Evolutionary conservation across 2,888 invertebrate species (phyloP), one percentile per base, ranked within the genome.

Genomic region (Amorpha juglandis): DNA sequence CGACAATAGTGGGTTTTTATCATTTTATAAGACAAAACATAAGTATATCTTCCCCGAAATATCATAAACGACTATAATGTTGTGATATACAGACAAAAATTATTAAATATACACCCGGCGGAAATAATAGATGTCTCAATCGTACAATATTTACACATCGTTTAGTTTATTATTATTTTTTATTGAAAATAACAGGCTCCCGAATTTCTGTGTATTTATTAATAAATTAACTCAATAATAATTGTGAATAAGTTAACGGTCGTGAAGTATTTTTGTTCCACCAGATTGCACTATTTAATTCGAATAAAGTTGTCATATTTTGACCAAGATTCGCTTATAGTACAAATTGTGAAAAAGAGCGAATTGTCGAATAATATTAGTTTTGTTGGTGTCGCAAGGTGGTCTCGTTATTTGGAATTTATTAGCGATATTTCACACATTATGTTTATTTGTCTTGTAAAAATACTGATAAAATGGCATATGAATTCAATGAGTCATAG

Each of bases 231-330:
- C 51, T 42, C 47, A 65, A 69, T 69, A 75, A 70, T 69, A 74
- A 73, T 72, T 27, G 69, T 79, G 79, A 81, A 81, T 75, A 74
- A 75, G 72, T 80, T 80, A 72, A 66, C 81, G 70, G 66, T 48
- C 53, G 73, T 74, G 0, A 68, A 71, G 71, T 74, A 70, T n/a
- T 48, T 16, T 48, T 50, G 50, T 50, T 19, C 50, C 48, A 48
- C 76, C 73, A 70, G 72, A 69, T 72, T 55, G 65, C 70, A 71
- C 75, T 73, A 76, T 71, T 68, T 70, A 64, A 70, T 70, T 77
- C 72, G 75, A 76, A 87, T 85, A 86, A 84, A 85, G 70, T 77
- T 82, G 81, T 85, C 83, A 77, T 69, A 74, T 52, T 45, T 33
- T 63, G 63, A 21, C 19, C 27, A 27, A 11, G 27, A 27, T 14